Conservation (phyloP, 2,113 vertebrate species). For the Neogobius melanostomus region DNA sequence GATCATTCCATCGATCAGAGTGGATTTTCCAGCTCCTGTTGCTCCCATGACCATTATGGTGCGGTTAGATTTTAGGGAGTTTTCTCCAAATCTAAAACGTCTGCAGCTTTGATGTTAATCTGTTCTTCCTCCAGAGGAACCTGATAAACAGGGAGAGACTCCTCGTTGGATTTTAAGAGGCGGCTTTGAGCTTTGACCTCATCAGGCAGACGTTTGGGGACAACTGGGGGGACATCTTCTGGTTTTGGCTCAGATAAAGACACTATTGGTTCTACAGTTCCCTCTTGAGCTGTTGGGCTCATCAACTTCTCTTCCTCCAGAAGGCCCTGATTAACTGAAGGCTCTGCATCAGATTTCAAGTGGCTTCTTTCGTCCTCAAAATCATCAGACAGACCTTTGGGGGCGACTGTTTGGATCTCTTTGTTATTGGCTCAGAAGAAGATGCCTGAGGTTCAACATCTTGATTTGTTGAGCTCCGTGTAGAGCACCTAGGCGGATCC, state of each 20-base stretch:
- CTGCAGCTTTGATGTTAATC: slow-evolving; percentile 17
- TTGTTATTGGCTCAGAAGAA: no score
- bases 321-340: no score
- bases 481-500: no score
- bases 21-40: slow-evolving; percentile 58
- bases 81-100: slow-evolving; percentile 18
- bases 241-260: background rate
- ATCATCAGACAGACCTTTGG: no score
- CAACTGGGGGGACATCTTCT: no score
- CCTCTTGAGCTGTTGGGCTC: no score
- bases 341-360: no score
- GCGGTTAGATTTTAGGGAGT: background rate
- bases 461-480: no score
- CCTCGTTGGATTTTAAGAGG: fast-evolving
- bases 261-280: background rate
- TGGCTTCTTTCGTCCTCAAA: no score
- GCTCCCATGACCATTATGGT: slow-evolving; percentile 64
- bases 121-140: background rate
- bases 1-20: slow-evolving; percentile 52
- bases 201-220: background rate
- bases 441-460: no score
- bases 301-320: no score
- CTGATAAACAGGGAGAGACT: background rate
- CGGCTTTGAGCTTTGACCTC: slow-evolving; percentile 8
- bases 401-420: no score